Conservation (phyloP, 2,888 invertebrate genomes). For the Phania funesta region DNA sequence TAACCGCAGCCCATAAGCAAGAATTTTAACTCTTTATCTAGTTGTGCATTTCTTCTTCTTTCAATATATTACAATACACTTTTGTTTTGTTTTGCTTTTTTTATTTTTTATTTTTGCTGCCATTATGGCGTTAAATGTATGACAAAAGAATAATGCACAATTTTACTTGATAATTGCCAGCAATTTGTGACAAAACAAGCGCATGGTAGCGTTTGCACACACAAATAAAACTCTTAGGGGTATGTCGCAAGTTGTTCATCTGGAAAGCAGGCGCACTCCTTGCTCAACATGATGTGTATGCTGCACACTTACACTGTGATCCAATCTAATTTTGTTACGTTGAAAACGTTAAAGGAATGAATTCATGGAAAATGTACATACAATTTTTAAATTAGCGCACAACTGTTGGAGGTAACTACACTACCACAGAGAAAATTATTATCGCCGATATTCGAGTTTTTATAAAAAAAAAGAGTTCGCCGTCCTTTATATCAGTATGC, state of each 20-base stretch:
- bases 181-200: slow-evolving; percentile 56
- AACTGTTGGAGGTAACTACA: no score
- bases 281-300: slow-evolving; percentile 49
- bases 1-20: slow-evolving; percentile 16
- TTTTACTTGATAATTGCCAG: slow-evolving; percentile 56
- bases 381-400: no score
- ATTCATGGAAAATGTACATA: background rate
- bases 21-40: slow-evolving; percentile 32
- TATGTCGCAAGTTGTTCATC: slow-evolving; percentile 26
- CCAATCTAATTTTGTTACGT: background rate
- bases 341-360: background rate
- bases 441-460: no score
- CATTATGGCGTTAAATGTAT: slow-evolving; percentile 47
- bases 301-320: slow-evolving; percentile 6
- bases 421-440: no score
- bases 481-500: no score
- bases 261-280: slow-evolving; percentile 27
- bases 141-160: slow-evolving; percentile 51
- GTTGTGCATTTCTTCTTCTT: slow-evolving; percentile 20
- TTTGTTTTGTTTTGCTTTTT: background rate
- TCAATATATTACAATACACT: slow-evolving; percentile 7
- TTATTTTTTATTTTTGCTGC: slow-evolving; percentile 13
- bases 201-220: slow-evolving; percentile 32
- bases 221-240: slow-evolving; percentile 20
- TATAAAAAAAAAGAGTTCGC: no score